Evolutionary conservation across 2,888 invertebrate species (phyloP).

Genomic region (Lampropteryx suffumata): DNA sequence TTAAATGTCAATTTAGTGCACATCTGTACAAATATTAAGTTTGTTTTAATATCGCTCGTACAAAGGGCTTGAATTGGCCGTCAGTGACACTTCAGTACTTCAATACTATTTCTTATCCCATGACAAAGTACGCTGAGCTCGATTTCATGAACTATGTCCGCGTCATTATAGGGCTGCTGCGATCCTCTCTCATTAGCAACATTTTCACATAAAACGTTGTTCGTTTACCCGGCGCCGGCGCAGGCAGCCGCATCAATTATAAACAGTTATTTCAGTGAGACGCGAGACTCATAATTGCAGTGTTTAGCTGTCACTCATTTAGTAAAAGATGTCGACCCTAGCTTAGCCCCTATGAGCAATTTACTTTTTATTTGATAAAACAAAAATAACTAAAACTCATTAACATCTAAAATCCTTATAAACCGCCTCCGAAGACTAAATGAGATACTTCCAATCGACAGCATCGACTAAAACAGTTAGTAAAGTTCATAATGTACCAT

Average conservation of each 20-base stretch:
- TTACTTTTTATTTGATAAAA: constrained; percentile 43
- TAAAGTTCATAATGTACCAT: constrained; percentile 62
- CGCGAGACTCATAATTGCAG: constrained; percentile 66
- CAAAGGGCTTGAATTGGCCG: no score
- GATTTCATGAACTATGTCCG: constrained; percentile 66
- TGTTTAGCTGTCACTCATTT: constrained; percentile 71
- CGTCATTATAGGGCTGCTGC: constrained; percentile 63
- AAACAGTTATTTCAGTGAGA: constrained; percentile 75
- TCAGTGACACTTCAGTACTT: constrained; percentile 11
- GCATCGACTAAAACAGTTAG: constrained; percentile 57
- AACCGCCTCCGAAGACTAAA: constrained; percentile 41
- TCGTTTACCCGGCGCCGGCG: constrained; percentile 64
- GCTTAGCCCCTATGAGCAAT: constrained; percentile 47
- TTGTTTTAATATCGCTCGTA: no score
- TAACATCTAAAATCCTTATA: constrained; percentile 45
- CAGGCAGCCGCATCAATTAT: constrained; percentile 70
- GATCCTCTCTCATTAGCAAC: constrained; percentile 72
- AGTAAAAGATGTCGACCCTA: constrained; percentile 63
- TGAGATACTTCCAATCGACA: constrained; percentile 51
- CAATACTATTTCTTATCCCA: constrained; percentile 2
- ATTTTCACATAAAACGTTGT: constrained; percentile 74
- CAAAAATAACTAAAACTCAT: constrained; percentile 32
- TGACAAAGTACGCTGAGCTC: constrained; percentile 39
- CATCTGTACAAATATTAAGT: no score
- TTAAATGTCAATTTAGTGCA: no score